Conservation (phyloP, 2,888 invertebrate genomes). For the Heteropelma amictum region DNA sequence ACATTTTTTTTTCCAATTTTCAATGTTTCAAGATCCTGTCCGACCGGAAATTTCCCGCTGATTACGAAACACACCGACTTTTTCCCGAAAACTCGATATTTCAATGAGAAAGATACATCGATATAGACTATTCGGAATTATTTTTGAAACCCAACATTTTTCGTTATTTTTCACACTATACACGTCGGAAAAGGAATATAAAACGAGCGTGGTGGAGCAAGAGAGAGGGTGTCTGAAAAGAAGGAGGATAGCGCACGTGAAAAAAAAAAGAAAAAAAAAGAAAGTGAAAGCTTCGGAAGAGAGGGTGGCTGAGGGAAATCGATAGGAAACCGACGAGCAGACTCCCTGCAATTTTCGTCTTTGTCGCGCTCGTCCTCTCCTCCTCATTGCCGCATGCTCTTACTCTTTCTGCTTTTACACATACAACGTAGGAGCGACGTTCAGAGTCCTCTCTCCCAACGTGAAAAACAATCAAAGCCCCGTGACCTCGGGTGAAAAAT, state of each 20-base stretch:
- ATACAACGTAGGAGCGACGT: too few species aligned
- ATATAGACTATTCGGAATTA: too few species aligned
- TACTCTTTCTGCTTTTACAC: too few species aligned
- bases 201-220: slow-evolving; percentile 38
- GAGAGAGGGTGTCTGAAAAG: background rate
- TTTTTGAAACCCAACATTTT: too few species aligned
- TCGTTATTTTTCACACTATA: too few species aligned
- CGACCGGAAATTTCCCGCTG: too few species aligned
- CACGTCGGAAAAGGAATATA: slow-evolving; percentile 33
- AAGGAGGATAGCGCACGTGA: slow-evolving; percentile 8
- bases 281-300: slow-evolving; percentile 31
- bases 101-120: too few species aligned
- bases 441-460: too few species aligned
- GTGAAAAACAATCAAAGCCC: slow-evolving; percentile 47
- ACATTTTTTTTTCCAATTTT: too few species aligned
- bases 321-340: slow-evolving; percentile 53
- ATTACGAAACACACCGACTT: too few species aligned
- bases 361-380: slow-evolving; percentile 17
- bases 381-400: background rate
- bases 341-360: slow-evolving; percentile 48
- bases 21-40: too few species aligned
- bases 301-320: slow-evolving; percentile 53
- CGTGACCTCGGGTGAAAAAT: background rate
- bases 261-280: slow-evolving; percentile 14
- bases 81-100: too few species aligned